A percentile compares a stretch with the other conserved stretches of the same genome.
Conservation (phyloP, 2,888 invertebrate species). For the Blera fallax region DNA sequence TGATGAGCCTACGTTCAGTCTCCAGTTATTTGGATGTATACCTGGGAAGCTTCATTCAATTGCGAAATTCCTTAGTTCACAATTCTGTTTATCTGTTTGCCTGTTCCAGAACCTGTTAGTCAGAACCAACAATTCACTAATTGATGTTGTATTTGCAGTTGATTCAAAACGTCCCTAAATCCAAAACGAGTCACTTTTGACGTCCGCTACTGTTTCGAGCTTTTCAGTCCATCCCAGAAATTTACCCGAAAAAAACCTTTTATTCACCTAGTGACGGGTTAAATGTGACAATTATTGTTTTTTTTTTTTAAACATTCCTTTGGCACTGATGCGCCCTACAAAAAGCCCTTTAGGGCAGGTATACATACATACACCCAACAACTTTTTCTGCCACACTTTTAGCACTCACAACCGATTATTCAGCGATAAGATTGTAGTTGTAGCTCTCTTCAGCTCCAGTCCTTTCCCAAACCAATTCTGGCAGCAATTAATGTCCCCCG, state of each 20-base stretch:
- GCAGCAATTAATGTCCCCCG: slow-evolving; percentile 61
- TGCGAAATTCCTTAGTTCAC: too few relatives aligned
- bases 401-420: slow-evolving; percentile 44
- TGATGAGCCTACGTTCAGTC: too few relatives aligned
- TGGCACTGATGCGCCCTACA: not conserved
- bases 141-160: too few relatives aligned
- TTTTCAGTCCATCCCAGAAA: not conserved
- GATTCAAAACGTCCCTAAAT: too few relatives aligned
- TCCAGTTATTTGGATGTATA: too few relatives aligned
- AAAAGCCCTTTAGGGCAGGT: not conserved
- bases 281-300: slow-evolving; percentile 45
- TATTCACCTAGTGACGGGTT: slow-evolving; percentile 39
- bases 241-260: not conserved
- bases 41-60: too few relatives aligned
- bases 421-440: slow-evolving; percentile 21
- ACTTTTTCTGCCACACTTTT: slow-evolving; percentile 41
- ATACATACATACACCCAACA: not conserved
- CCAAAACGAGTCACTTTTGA: not conserved
- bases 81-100: too few relatives aligned
- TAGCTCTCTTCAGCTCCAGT: not conserved
- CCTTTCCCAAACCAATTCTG: slow-evolving; percentile 9
- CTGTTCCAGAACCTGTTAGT: too few relatives aligned
- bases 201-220: not conserved
- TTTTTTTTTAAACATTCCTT: not conserved
- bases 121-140: too few relatives aligned